These are phyloP conservation scores for Burhinus oedicnemus DNA, from an alignment of 2,113 vertebrate genomes.

Conservation along the genomic window DNA sequence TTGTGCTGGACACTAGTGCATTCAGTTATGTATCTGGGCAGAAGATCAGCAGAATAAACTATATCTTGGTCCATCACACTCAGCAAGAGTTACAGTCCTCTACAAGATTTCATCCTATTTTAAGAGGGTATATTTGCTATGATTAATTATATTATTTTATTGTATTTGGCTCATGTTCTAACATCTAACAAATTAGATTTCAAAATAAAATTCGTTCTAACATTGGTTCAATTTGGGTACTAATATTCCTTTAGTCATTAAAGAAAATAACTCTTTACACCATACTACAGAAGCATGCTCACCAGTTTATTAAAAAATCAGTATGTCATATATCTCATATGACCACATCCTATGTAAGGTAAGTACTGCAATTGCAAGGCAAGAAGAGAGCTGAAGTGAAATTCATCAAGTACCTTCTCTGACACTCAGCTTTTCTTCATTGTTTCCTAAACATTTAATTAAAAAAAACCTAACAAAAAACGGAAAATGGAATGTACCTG, in stretches of 20 bases:
- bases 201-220: background rate
- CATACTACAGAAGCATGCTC: background rate
- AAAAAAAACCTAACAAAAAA: background rate
- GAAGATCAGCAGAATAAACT: background rate
- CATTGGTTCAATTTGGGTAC: background rate
- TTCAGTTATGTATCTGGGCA: background rate
- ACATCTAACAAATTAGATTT: background rate
- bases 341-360: background rate
- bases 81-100: background rate
- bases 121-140: background rate
- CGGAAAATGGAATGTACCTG: background rate
- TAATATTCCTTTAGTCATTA: background rate
- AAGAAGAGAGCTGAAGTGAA: background rate
- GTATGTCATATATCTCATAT: background rate
- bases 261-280: background rate
- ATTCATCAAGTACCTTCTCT: background rate
- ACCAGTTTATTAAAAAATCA: background rate
- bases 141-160: background rate
- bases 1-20: background rate
- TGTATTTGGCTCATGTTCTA: background rate
- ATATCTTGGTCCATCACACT: background rate
- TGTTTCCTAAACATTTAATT: background rate
- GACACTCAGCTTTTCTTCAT: background rate
- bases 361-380: background rate
- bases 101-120: background rate